Base-by-base conservation (phyloP, 2,888 invertebrate genomes). In the Diploptera punctata region DNA sequence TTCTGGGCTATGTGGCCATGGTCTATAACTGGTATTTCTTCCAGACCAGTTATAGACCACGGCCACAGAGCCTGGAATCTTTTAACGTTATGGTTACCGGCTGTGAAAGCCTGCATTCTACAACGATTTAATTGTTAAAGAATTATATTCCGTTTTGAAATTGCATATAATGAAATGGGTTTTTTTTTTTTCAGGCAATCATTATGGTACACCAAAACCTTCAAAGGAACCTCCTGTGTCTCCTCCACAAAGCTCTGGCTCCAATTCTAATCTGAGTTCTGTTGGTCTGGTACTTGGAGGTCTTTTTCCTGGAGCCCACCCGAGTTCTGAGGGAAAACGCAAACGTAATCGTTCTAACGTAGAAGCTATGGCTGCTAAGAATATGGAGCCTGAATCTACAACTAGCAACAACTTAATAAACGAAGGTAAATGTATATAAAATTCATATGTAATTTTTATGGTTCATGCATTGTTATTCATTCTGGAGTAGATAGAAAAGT, bases 161-260 rank as follows among this genome's bases (percentile, higher is more conserved):
- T n/a, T n/a, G n/a, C n/a, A n/a, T n/a, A n/a, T n/a, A n/a, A n/a
- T n/a, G n/a, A n/a, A n/a, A n/a, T n/a, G n/a, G n/a, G n/a, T 2
- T 43, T 44, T 26, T 26, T 54, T 72, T 38, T 74, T 73, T 76
- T 10, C 77, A 87, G 87, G 87, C 49, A 87, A 88, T 80, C 86
- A 86, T 79, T 88, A 88, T 83, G 88, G 88, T 43, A 88, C 88
- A 9, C 88, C 88, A 0, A 87, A 86, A 77, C 88, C 88, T 33
- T 82, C 81, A 5, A 79, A 80, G 31, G 81, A 82, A 72, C 79
- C 79, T 47, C 79, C 80, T 62, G 77, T 78, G 18, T 78, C 77
- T 67, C 77, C 77, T 38, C 78, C 78, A 68, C 79, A 78, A 70
- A 79, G 78, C 69, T 72, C 76, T 70, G 74, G 75, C 31, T 67